phyloP scores from a whole-genome alignment of 2,113 vertebrate genomes.

The Cheilinus undulatus region DNA sequence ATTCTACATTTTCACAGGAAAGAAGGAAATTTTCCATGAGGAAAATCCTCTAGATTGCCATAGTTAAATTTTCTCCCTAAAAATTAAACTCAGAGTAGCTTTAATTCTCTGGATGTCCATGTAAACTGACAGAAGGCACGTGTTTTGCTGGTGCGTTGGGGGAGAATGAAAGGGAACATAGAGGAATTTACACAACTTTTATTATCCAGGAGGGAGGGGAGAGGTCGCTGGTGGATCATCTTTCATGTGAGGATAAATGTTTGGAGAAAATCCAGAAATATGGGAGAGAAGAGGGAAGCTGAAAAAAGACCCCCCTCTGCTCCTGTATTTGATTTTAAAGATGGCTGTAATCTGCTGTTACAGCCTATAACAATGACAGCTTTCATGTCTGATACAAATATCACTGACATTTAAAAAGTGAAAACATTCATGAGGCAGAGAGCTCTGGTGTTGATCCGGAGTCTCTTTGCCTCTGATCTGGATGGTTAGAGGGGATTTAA shows the following conservation, averaged over 20 bases:
- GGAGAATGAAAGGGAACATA: constrained; percentile 24
- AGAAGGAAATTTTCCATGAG: too few relatives aligned
- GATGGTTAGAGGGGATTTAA: too few relatives aligned
- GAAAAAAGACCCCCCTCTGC: not conserved
- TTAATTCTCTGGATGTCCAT: constrained; percentile 10
- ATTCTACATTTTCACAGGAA: too few relatives aligned
- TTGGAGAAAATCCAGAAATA: constrained; percentile 49
- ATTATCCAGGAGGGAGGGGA: constrained; percentile 36
- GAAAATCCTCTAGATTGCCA: constrained; percentile 45
- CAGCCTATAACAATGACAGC: not conserved
- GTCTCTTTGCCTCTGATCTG: too few relatives aligned
- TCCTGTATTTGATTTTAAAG: constrained; percentile 5
- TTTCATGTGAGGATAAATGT: constrained; percentile 58
- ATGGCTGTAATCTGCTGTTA: not conserved
- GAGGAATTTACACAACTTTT: constrained; percentile 32
- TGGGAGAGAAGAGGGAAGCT: constrained; percentile 17
- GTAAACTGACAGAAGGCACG: constrained; percentile 22
- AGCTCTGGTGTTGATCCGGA: not conserved
- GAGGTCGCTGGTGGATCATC: constrained; percentile 36
- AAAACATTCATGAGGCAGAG: not conserved
- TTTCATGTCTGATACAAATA: not conserved
- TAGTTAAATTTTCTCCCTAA: not conserved
- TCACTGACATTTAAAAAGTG: not conserved
- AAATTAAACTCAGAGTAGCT: constrained; percentile 13
- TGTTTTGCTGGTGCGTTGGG: constrained; percentile 23